Evolutionary conservation across 2,888 invertebrate genomes (phyloP).

Genomic region (Camponotus fellah): DNA sequence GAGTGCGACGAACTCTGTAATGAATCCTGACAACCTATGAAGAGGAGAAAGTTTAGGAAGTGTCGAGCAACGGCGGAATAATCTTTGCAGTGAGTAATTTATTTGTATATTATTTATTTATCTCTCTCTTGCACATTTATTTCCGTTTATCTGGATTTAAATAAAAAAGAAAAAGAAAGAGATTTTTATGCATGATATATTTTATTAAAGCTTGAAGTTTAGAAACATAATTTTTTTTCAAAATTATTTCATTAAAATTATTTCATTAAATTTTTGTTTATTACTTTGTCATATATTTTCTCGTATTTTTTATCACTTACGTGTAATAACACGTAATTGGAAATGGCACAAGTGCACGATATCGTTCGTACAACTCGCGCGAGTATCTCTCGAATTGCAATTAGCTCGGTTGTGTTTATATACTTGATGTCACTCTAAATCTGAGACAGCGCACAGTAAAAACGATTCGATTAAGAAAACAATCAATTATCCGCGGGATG

Average conservation of each 20-base stretch:
- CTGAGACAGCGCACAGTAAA: conserved; percentile 8
- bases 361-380: conserved; percentile 15
- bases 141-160: not conserved
- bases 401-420: not conserved
- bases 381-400: not conserved
- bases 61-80: not conserved
- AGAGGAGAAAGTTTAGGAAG: not conserved
- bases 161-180: not conserved
- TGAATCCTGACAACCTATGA: not conserved
- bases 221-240: not conserved
- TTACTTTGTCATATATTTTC: not conserved
- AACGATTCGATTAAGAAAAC: conserved; percentile 46
- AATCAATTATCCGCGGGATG: conserved; percentile 10
- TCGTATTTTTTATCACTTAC: not conserved
- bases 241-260: not conserved
- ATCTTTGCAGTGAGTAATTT: not conserved
- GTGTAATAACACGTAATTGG: not conserved
- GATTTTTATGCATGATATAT: not conserved
- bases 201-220: not conserved
- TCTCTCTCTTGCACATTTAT: not conserved
- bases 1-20: not conserved
- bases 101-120: not conserved
- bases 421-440: not conserved
- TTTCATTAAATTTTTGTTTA: not conserved
- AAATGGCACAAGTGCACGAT: not conserved